Conservation (phyloP, 2,113 vertebrate species). For the Elanoides forficatus region DNA sequence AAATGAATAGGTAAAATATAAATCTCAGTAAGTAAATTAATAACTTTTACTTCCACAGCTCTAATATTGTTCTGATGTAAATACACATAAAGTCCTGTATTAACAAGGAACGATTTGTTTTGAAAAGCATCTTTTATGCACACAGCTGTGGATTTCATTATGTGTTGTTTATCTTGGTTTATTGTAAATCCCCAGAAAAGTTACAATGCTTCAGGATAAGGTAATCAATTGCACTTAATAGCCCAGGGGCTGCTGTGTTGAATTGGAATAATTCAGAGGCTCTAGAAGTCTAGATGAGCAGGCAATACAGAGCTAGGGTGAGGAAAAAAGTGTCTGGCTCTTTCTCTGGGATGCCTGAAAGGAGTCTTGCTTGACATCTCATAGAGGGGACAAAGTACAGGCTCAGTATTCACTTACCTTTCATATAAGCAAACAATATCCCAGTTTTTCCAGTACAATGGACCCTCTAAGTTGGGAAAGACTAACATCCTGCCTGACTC, state of each 20-base stretch:
- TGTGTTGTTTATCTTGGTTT: not conserved
- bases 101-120: slow-evolving; percentile 34
- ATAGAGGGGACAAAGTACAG: not conserved
- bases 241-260: not conserved
- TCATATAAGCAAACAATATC: not conserved
- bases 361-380: rapidly evolving
- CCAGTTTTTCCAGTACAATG: not conserved
- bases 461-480: rapidly evolving
- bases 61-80: not conserved
- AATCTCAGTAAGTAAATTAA: slow-evolving; percentile 2
- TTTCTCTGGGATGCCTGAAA: not conserved
- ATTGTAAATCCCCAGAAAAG: slow-evolving; percentile 4
- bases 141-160: slow-evolving; percentile 16
- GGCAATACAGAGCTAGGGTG: not conserved
- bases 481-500: rapidly evolving
- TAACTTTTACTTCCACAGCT: not conserved
- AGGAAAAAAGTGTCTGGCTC: not conserved
- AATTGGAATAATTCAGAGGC: not conserved
- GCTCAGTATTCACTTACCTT: not conserved
- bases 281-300: not conserved
- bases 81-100: not conserved
- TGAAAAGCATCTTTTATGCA: not conserved
- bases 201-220: not conserved
- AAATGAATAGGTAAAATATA: slow-evolving; percentile 39
- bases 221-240: not conserved